Percentiles rank a stretch among this genome's conserved stretches.
Evolutionary conservation across 2,888 invertebrate genomes (phyloP).

Genomic region (Shargacucullia verbasci): DNA sequence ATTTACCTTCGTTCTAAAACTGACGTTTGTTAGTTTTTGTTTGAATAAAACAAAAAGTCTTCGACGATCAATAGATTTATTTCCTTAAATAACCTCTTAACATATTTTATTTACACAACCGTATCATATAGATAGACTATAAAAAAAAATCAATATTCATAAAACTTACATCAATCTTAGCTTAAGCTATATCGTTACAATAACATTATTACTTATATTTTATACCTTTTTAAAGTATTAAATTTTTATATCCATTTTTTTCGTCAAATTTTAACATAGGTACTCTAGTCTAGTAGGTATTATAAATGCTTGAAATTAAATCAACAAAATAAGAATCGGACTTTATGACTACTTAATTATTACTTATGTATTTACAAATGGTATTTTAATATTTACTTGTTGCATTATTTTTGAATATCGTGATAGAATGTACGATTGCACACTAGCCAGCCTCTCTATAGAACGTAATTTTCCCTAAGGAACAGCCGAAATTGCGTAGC

Average conservation of each 20-base stretch:
- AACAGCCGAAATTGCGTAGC: no score
- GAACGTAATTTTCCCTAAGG: no score
- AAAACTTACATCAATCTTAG: slow-evolving; percentile 52
- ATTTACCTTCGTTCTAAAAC: no score
- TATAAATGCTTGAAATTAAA: slow-evolving; percentile 56
- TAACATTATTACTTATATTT: slow-evolving; percentile 45
- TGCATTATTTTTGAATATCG: slow-evolving; percentile 22
- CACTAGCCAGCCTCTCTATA: no score
- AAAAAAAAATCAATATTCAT: slow-evolving; percentile 55
- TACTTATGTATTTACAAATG: slow-evolving; percentile 57
- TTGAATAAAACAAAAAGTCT: slow-evolving; percentile 32
- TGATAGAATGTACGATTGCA: background rate
- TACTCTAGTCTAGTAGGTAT: slow-evolving; percentile 55
- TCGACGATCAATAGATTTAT: slow-evolving; percentile 81
- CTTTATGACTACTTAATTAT: slow-evolving; percentile 39
- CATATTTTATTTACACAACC: slow-evolving; percentile 77
- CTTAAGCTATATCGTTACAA: slow-evolving; percentile 45
- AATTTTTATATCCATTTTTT: slow-evolving; percentile 60
- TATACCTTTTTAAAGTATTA: slow-evolving; percentile 73
- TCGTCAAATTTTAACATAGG: slow-evolving; percentile 57
- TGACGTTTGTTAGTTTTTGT: no score
- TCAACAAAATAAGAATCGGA: slow-evolving; percentile 35
- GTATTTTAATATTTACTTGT: slow-evolving; percentile 27
- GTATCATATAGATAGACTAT: slow-evolving; percentile 64
- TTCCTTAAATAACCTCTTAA: slow-evolving; percentile 76